phyloP scores from a whole-genome alignment of 2,113 vertebrate species.

The Nesogale talazaci region DNA sequence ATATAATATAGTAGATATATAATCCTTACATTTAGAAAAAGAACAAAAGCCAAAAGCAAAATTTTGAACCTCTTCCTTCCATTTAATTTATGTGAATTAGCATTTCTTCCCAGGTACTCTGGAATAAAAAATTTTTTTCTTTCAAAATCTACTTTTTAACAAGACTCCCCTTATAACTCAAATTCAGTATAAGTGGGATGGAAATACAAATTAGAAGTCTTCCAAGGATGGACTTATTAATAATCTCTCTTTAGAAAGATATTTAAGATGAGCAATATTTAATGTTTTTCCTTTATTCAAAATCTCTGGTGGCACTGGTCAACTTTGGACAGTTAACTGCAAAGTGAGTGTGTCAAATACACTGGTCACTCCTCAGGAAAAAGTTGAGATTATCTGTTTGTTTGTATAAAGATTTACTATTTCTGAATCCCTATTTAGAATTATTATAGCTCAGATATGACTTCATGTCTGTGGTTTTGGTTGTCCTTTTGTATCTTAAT shows the following conservation, averaged over 20 bases:
- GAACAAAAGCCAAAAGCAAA: not conserved
- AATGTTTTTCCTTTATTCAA: too few species aligned
- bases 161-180: not conserved
- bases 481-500: not conserved
- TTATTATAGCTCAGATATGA: too few species aligned
- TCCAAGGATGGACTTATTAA: not conserved
- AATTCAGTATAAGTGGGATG: not conserved
- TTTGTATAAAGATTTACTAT: too few species aligned
- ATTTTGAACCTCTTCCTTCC: not conserved
- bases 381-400: too few species aligned
- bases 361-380: too few species aligned
- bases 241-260: not conserved
- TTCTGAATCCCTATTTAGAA: too few species aligned
- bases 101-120: not conserved
- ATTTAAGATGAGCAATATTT: not conserved
- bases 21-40: slow-evolving; percentile 30
- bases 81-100: not conserved
- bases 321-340: too few species aligned
- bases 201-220: too few species aligned
- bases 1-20: slow-evolving; percentile 57
- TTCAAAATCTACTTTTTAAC: not conserved
- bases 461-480: too few species aligned
- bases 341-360: too few species aligned
- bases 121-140: too few species aligned
- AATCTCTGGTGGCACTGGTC: too few species aligned